Evolutionary conservation across 2,113 vertebrate genomes (phyloP), one percentile per base, ranked within the genome.

Genomic region (Scalopus aquaticus): DNA sequence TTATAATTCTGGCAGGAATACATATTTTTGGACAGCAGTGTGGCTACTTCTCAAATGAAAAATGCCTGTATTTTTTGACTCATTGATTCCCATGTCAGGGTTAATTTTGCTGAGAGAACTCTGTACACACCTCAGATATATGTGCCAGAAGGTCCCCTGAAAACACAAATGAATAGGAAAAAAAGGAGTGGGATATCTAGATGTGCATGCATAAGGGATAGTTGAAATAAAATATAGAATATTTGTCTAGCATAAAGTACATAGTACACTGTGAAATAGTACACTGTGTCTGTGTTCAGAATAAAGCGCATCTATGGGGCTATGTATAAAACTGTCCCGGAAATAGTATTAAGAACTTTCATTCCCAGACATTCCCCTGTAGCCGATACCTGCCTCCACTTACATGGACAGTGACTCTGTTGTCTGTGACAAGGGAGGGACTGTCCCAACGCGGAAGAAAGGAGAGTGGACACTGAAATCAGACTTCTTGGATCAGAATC

Each of bases 211-310:
- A 16, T 60, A 72, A 42, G 26, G 5, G 10, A 54, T 10, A n/a
- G 24, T 87, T 95, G 78, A 84, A 92, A 67, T 35, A 78, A 96
- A 91, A 82, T 39, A 42, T 8, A 90, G 44, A 46, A 24, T 30
- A 30, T 24, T n/a, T n/a, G n/a, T n/a, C n/a, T n/a, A n/a, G n/a
- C n/a, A n/a, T n/a, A n/a, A n/a, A n/a, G n/a, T n/a, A n/a, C n/a
- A n/a, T n/a, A n/a, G n/a, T n/a, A n/a, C n/a, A n/a, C 46, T 76
- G 2, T 54, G 39, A 83, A 64, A 73, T 26, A 4, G 37, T 60
- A 51, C 17, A 9, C 16, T 69, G 1, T 26, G 26, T 37, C 7
- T 44, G 3, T 83, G 30, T 69, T 85, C 37, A 39, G 62, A 95
- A 46, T 65, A 69, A 54, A 81, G 11, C 6, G 3, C 20, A 28